Evolutionary conservation across 2,888 invertebrate species (phyloP), one percentile per base, ranked within the genome.

Genomic region (Arrhopalites spinosus): DNA sequence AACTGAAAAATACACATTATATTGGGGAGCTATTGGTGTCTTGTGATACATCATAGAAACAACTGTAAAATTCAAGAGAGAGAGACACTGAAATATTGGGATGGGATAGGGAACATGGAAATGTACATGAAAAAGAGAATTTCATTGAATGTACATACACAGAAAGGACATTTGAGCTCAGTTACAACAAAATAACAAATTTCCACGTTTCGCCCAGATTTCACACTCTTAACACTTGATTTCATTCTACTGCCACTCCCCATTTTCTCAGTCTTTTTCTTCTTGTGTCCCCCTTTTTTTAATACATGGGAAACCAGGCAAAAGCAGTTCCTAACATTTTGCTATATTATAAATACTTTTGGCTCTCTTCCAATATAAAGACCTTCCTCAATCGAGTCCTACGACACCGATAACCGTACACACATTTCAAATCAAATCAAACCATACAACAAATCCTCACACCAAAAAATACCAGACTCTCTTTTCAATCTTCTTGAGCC

Each of bases 161-260:
- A 23, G 13, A 23, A 25, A 23, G 25, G 17, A 59, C 59, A 59
- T 59, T 8, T 59, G 59, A 25, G 59, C 59, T 59, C 59, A 8
- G 59, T 59, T 59, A 23, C 59, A 59, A 50, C 17, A n/a, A 59
- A 59, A 59, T 59, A 59, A 59, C 59, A 59, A 59, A 59, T 59
- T 59, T 59, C 59, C 20, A 25, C 23, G 59, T n/a, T 63, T 63
- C 63, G 30, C 63, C 36, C 36, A 20, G 36, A 63, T 63, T 63
- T 63, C 63, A 63, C 63, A 63, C 63, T 30, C 5, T 7, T 11
- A 36, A 27, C 29, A 63, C 36, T 63, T 63, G 29, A 63, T 63
- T 63, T 63, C 63, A 27, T n/a, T 63, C 29, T 30, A 1, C 17
- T 17, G 63, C 63, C 63, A 63, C 63, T 63, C 36, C 63, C 63